Conservation (phyloP, 2,888 invertebrate genomes). For the Lycaena phlaeas region DNA sequence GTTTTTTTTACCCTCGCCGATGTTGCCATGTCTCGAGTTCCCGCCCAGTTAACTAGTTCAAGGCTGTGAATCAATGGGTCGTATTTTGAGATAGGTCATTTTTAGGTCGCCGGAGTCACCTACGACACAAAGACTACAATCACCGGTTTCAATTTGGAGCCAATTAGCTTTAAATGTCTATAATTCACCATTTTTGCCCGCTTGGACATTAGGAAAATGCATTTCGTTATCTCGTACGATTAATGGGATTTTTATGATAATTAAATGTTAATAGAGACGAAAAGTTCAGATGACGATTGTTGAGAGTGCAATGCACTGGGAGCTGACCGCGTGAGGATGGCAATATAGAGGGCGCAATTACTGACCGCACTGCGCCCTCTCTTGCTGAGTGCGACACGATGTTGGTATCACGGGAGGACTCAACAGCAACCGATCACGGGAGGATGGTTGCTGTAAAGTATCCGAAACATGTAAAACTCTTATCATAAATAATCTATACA, state of each 20-base stretch:
- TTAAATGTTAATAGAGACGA: conserved; percentile 44
- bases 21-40: conserved; percentile 56
- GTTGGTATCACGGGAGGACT: no score
- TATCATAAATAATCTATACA: no score
- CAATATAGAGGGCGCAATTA: conserved; percentile 38
- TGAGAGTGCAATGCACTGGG: conserved; percentile 58
- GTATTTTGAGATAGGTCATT: conserved; percentile 58
- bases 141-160: conserved; percentile 25
- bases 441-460: no score
- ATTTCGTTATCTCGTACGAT: conserved; percentile 13
- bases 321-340: conserved; percentile 50
- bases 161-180: conserved; percentile 22
- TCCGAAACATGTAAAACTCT: no score
- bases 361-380: no score
- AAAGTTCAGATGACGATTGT: conserved; percentile 49
- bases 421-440: no score
- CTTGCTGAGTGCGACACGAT: no score
- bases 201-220: conserved; percentile 14
- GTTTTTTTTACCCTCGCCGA: conserved; percentile 39
- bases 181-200: conserved; percentile 34
- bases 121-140: conserved; percentile 27
- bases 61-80: conserved; percentile 57
- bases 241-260: conserved; percentile 62
- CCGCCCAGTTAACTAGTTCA: conserved; percentile 64
- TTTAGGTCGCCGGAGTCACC: conserved; percentile 59